phyloP scores from a whole-genome alignment of 1,140 invertebrate genomes.

The Sarcophaga bullata region DNA sequence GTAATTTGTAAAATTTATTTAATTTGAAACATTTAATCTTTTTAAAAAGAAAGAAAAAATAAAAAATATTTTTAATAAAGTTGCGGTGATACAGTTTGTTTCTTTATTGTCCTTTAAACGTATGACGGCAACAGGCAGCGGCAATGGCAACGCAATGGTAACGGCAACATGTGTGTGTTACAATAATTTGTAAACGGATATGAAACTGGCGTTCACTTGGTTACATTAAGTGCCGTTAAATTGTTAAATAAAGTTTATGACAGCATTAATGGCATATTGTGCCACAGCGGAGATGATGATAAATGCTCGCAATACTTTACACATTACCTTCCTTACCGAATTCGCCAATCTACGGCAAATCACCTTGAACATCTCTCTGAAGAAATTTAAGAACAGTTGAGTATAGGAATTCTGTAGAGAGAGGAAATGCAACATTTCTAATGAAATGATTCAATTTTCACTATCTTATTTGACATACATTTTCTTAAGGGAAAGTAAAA shows the following conservation, averaged over 20 bases:
- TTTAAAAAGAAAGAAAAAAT: no score
- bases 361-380: background rate
- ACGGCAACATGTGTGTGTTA: background rate
- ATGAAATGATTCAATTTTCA: slow-evolving; percentile 13
- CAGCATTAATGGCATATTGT: background rate
- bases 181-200: background rate
- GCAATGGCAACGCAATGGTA: no score
- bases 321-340: no score
- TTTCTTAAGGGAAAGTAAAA: background rate
- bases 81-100: no score
- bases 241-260: slow-evolving; percentile 17
- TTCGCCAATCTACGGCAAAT: no score
- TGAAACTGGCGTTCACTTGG: background rate
- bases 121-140: no score
- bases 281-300: background rate
- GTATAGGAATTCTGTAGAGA: background rate
- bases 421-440: background rate
- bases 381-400: background rate
- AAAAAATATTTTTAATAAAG: no score
- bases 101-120: no score
- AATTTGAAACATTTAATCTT: no score
- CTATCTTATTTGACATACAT: slow-evolving; percentile 18
- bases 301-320: no score
- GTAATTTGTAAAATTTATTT: no score
- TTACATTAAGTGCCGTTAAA: background rate